Conservation (phyloP, 2,113 vertebrate species). For the Ctenomys sociabilis region DNA sequence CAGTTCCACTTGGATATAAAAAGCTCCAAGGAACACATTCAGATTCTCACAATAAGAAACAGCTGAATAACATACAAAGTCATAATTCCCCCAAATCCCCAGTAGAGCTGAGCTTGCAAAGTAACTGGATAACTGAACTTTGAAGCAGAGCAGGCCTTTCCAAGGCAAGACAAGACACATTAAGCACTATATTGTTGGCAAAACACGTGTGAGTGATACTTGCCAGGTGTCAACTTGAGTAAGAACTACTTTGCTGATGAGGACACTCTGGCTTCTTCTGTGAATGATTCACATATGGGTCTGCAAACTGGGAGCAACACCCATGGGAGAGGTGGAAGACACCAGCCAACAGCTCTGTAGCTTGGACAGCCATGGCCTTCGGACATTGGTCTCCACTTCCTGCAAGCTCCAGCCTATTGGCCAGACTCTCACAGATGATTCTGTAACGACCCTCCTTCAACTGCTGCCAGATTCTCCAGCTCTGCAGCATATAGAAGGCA, state of each 20-base stretch:
- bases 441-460: not conserved
- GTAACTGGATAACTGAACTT: not conserved
- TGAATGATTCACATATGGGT: not conserved
- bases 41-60: not conserved
- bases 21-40: not conserved
- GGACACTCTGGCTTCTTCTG: not conserved
- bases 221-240: not conserved
- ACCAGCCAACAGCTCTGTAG: not conserved
- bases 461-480: not conserved
- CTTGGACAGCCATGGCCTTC: not conserved
- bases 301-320: not conserved
- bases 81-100: not conserved
- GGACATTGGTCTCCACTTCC: not conserved
- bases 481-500: not conserved
- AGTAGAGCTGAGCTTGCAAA: not conserved
- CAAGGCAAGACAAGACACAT: not conserved
- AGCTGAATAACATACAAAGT: not conserved
- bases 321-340: not conserved
- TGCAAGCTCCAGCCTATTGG: not conserved
- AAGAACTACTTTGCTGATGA: not conserved
- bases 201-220: not conserved
- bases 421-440: no score
- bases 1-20: not conserved
- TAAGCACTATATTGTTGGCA: not conserved
- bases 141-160: not conserved